These are phyloP conservation scores for Halcyon badia DNA, from an alignment of 2,797 vertebrate species.

Conservation along the genomic window DNA sequence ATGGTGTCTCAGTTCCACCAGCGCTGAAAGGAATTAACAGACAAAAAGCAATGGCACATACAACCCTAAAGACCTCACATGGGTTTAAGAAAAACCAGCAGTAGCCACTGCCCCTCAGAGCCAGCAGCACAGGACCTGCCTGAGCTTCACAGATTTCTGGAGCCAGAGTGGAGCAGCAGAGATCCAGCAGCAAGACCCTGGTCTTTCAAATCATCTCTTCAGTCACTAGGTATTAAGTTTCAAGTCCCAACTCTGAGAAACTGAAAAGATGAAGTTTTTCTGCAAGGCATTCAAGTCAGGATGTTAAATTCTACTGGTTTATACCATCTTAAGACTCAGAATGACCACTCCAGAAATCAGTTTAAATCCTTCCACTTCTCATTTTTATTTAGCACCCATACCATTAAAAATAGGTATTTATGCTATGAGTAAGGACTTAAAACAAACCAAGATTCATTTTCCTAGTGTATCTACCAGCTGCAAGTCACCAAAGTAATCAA, in stretches of 20 bases:
- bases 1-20: conserved; percentile 22
- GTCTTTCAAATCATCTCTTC: neutral
- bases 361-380: neutral
- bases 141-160: neutral
- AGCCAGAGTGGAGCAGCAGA: neutral
- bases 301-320: neutral
- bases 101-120: neutral
- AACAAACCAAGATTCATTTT: neutral
- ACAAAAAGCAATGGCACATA: neutral
- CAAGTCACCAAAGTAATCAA: neutral
- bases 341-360: neutral
- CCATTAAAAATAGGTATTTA: neutral
- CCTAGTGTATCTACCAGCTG: neutral
- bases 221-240: neutral
- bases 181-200: neutral
- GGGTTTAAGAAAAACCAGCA: neutral
- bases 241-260: neutral
- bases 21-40: neutral
- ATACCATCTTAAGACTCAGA: neutral
- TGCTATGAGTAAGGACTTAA: neutral
- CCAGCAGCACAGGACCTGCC: neutral
- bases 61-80: neutral
- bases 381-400: neutral
- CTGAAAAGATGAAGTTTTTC: neutral
- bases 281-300: neutral